Base-by-base conservation (phyloP, 2,797 vertebrate genomes). In the Bufotes viridis region DNA sequence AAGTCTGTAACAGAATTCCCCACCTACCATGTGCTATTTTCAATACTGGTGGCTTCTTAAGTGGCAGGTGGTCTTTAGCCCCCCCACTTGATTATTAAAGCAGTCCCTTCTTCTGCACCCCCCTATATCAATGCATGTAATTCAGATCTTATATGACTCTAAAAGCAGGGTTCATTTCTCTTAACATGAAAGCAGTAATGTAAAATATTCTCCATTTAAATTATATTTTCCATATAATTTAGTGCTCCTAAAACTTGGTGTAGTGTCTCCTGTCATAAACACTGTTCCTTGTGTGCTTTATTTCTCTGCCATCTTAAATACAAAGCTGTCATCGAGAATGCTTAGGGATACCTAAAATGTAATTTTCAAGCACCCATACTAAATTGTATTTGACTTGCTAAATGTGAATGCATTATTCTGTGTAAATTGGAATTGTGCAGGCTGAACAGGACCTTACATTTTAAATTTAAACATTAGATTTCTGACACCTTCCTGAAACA, bases 361-460 rank as follows among this genome's bases (percentile, higher is more conserved):
- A 79, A 55, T 9, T 55, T 17, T 58, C 24, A 58, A 58, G 55
- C 55, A 26, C 7, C 53, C 26, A 9, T 18, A 60, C 8, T 29
- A 60, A 58, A 79, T 58, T 58, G 24, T 7, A 22, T 53, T 53
- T 51, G 72, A 75, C 42, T 74, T 74, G 70, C 70, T 75, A 22
- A 75, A 75, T n/a, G 49, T 51, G 42, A 75, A n/a, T 53, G 42
- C 20, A 75, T n/a, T 75, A 75, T 75, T 51, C 53, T 75, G 72
- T 51, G 18, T n/a, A 75, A 22, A 51, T 75, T 75, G 42, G 34
- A 51, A 49, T 57, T n/a, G 51, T 57, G 76, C 53, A 26, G 13
- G 29, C 22, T 22, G 20, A 51, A 51, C 42, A 24, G 51, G 69
- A 53, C 51, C 22, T 24, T 24, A 53, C 14, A 17, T 29, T 78